Conservation (phyloP, 2,113 vertebrate species). For the Anseranas semipalmata region DNA sequence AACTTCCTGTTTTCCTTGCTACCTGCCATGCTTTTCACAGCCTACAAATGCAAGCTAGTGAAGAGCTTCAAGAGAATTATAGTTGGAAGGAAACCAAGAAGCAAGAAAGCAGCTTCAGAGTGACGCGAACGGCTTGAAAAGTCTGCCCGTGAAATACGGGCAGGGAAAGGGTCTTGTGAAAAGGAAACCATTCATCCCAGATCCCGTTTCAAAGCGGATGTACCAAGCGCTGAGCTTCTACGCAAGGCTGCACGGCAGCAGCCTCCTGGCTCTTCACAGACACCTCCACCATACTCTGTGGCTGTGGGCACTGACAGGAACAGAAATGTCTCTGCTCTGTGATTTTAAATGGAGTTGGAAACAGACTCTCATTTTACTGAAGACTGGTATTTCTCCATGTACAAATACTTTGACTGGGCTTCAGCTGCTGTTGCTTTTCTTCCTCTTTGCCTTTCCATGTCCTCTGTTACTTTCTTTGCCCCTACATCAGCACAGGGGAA, state of each 20-base stretch:
- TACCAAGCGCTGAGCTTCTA: not conserved
- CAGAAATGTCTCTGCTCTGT: not conserved
- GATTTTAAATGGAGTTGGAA: not conserved
- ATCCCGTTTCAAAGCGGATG: not conserved
- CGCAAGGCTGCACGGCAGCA: not conserved
- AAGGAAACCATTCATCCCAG: not conserved
- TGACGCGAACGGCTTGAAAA: not conserved
- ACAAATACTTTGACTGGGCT: not conserved
- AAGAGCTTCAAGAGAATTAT: not conserved
- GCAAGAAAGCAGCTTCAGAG: not conserved
- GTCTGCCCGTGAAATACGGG: not conserved
- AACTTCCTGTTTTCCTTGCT: constrained; percentile 40
- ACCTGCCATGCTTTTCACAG: not conserved
- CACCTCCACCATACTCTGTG: rapidly evolving
- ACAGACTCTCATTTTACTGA: not conserved
- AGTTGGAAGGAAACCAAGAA: constrained; percentile 19
- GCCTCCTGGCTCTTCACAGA: not conserved
- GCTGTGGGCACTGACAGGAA: not conserved
- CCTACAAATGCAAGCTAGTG: not conserved
- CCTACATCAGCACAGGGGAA: not conserved
- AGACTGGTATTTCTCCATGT: not conserved
- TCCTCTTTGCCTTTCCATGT: not conserved
- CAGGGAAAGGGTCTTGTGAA: not conserved
- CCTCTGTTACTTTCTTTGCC: not conserved
- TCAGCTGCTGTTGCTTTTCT: not conserved